These are phyloP conservation scores for Andrena bucephala DNA, from an alignment of 2,888 invertebrate species.

Conservation along the genomic window DNA sequence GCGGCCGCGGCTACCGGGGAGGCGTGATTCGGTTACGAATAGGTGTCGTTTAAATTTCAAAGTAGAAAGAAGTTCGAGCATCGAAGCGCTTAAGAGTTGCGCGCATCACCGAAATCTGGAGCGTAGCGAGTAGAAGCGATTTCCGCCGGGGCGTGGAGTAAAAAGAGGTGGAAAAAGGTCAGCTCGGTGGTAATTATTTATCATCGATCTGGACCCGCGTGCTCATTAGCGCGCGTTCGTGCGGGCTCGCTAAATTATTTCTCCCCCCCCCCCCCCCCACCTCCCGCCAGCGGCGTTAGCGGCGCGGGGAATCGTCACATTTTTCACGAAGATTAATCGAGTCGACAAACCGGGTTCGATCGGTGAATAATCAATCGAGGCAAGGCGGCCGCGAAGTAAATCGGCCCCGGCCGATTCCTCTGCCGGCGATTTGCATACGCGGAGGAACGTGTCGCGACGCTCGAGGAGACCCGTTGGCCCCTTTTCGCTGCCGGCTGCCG, in stretches of 20 bases:
- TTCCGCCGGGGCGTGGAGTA: not conserved
- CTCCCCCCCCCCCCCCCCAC: not conserved
- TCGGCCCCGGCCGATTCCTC: slow-evolving; percentile 63
- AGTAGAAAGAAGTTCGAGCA: not conserved
- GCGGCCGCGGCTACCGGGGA: not conserved
- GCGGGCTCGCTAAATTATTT: slow-evolving; percentile 50
- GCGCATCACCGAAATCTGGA: not conserved
- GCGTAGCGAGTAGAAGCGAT: not conserved
- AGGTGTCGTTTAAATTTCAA: not conserved
- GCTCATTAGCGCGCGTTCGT: slow-evolving; percentile 53
- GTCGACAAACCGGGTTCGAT: slow-evolving; percentile 72
- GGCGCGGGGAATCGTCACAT: slow-evolving; percentile 63
- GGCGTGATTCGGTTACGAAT: not conserved
- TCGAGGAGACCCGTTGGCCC: slow-evolving; percentile 40
- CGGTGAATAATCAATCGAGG: slow-evolving; percentile 70
- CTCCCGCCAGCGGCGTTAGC: not conserved
- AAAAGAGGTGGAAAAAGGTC: slow-evolving; percentile 2
- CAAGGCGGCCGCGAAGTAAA: slow-evolving; percentile 59
- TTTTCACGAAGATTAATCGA: slow-evolving; percentile 71
- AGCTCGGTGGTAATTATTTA: slow-evolving; percentile 53
- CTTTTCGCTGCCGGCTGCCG: slow-evolving; percentile 2
- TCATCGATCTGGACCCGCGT: slow-evolving; percentile 46
- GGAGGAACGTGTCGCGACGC: slow-evolving; percentile 70
- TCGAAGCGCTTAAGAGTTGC: not conserved
- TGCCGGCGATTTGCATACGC: slow-evolving; percentile 68